These are phyloP conservation scores for Drosophila melanica DNA, from an alignment of 1,140 invertebrate genomes.

Conservation along the genomic window DNA sequence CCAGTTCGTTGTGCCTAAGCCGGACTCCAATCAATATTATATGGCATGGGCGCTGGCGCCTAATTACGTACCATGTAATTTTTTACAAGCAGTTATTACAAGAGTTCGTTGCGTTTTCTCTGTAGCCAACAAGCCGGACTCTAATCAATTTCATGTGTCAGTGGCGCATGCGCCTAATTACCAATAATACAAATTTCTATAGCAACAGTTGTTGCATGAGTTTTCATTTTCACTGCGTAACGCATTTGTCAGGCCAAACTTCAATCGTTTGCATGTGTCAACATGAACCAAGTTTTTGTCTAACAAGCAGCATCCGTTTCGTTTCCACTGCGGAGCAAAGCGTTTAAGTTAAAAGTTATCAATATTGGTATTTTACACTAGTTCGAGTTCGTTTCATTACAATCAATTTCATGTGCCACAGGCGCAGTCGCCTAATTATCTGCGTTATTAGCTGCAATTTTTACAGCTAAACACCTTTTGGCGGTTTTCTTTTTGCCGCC, in stretches of 20 bases:
- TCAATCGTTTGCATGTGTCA: too few relatives aligned
- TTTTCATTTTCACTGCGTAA: constrained; percentile 11
- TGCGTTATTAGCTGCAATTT: constrained; percentile 35
- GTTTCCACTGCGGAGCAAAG: too few relatives aligned
- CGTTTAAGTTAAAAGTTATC: too few relatives aligned
- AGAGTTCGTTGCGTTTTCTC: neutral
- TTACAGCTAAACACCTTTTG: constrained; percentile 26
- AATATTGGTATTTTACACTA: too few relatives aligned
- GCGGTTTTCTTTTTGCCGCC: constrained; percentile 43
- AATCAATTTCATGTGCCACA: constrained; percentile 6
- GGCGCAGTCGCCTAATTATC: constrained; percentile 12
- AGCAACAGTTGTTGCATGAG: neutral
- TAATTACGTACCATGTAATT: constrained; percentile 19
- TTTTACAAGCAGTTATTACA: too few relatives aligned
- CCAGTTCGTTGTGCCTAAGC: neutral
- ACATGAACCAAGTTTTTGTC: too few relatives aligned
- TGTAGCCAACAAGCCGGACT: too few relatives aligned
- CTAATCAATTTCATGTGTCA: too few relatives aligned
- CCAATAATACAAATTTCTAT: neutral
- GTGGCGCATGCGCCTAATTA: neutral
- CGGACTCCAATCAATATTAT: constrained; percentile 15
- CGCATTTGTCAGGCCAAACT: neutral
- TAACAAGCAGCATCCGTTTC: too few relatives aligned
- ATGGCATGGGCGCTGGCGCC: constrained; percentile 28
- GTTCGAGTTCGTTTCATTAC: neutral